A percentile compares a stretch with the other conserved stretches of the same genome.
Conservation (phyloP, 2,797 vertebrate species). For the Peromyscus attwateri region DNA sequence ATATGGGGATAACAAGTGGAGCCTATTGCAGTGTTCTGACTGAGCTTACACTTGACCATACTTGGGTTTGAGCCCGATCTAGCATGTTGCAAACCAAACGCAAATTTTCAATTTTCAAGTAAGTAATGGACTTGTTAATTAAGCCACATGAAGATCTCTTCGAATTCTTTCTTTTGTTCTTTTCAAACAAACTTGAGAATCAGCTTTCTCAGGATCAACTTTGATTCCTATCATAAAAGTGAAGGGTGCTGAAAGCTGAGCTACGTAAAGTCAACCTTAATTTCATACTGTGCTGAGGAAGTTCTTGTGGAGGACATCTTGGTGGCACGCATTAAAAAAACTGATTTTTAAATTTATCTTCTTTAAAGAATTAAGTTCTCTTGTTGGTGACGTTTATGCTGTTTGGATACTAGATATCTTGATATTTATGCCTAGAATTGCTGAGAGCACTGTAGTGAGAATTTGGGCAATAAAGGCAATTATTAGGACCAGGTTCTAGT, state of each 20-base stretch:
- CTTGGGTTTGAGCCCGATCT: neutral
- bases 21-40: neutral
- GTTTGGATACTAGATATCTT: neutral
- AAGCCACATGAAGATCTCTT: neutral
- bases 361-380: neutral
- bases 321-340: neutral
- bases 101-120: neutral
- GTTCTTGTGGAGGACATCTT: neutral
- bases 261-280: neutral
- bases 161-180: neutral
- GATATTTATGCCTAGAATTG: neutral
- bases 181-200: constrained; percentile 10
- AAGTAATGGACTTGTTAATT: neutral
- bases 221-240: neutral
- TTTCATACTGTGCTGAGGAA: neutral
- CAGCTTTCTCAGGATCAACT: neutral
- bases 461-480: neutral
- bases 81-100: neutral
- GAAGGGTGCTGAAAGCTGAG: neutral
- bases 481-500: neutral
- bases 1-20: neutral
- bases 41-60: neutral
- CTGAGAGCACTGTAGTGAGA: neutral
- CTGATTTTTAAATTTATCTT: neutral
- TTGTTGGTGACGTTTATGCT: neutral